phyloP scores from a whole-genome alignment of 2,113 vertebrate genomes.

The Neolamprologus variostigma region DNA sequence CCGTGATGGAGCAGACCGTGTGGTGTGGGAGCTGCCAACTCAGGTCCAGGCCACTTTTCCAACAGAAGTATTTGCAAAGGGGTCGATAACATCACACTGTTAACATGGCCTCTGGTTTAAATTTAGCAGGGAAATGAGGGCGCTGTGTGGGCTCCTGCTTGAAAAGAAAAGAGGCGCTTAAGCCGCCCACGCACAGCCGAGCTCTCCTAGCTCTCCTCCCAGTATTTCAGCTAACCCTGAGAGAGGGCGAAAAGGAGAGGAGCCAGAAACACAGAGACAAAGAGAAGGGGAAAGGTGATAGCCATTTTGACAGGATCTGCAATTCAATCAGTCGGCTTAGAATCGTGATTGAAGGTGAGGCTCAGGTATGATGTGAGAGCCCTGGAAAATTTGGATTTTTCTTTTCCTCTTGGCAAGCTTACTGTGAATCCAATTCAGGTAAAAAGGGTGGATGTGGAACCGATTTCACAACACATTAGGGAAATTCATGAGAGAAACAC shows the following conservation, averaged over 20 bases:
- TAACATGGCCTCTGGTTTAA: slow-evolving; percentile 59
- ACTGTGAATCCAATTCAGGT: slow-evolving; percentile 21
- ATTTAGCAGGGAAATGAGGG: slow-evolving; percentile 71
- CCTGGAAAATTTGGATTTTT: slow-evolving; percentile 1
- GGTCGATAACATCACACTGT: slow-evolving; percentile 46
- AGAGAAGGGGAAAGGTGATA: slow-evolving; percentile 13
- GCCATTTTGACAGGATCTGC: slow-evolving; percentile 25
- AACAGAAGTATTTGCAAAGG: slow-evolving; percentile 18
- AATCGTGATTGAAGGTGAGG: slow-evolving; percentile 16
- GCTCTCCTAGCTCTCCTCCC: slow-evolving; percentile 34
- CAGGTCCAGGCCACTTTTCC: slow-evolving; percentile 35
- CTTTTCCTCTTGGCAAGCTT: background rate
- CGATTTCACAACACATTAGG: slow-evolving; percentile 40
- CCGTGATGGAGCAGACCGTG: background rate
- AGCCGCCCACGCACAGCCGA: slow-evolving; percentile 44
- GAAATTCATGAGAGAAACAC: slow-evolving; percentile 19
- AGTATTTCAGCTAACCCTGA: slow-evolving; percentile 31
- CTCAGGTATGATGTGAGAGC: background rate
- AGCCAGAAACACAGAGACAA: slow-evolving; percentile 7
- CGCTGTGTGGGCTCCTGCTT: slow-evolving; percentile 60
- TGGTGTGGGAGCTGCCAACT: slow-evolving; percentile 16
- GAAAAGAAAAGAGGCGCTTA: slow-evolving; percentile 60
- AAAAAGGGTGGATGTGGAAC: slow-evolving; percentile 11
- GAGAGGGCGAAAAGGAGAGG: slow-evolving; percentile 16
- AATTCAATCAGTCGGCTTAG: slow-evolving; percentile 18